These are phyloP conservation scores for Theristicus caerulescens DNA, from an alignment of 2,113 vertebrate species.

Conservation along the genomic window DNA sequence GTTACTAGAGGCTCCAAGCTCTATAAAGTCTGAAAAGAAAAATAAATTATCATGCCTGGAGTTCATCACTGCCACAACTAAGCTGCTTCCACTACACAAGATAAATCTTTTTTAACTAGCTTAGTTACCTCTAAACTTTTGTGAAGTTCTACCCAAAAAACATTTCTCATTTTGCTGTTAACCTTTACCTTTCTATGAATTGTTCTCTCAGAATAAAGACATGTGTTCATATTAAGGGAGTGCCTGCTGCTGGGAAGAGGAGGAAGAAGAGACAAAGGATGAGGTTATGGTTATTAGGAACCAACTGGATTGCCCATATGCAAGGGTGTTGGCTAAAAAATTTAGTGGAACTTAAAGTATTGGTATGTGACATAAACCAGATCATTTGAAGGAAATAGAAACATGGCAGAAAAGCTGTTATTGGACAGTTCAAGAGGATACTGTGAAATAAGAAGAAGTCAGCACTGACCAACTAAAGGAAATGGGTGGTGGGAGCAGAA, in stretches of 20 bases:
- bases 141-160: not conserved
- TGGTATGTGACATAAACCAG: not conserved
- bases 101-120: not conserved
- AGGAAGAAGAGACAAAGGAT: not conserved
- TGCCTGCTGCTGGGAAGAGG: not conserved
- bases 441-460: not conserved
- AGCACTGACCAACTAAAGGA: not conserved
- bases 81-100: not conserved
- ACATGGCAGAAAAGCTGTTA: not conserved
- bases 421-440: not conserved
- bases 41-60: not conserved
- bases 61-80: not conserved
- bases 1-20: not conserved
- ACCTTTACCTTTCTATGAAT: not conserved
- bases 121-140: not conserved
- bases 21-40: not conserved
- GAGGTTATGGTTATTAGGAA: not conserved
- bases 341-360: not conserved
- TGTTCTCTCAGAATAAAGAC: not conserved
- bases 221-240: fast-evolving
- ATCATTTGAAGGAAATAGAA: not conserved
- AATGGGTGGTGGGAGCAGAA: not conserved
- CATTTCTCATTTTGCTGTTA: not conserved
- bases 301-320: not conserved
- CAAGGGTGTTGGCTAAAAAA: not conserved